These are phyloP conservation scores for Paelopatides confundens DNA, from an alignment of 53 echinoderm and acorn worm genomes.

Conservation along the genomic window DNA sequence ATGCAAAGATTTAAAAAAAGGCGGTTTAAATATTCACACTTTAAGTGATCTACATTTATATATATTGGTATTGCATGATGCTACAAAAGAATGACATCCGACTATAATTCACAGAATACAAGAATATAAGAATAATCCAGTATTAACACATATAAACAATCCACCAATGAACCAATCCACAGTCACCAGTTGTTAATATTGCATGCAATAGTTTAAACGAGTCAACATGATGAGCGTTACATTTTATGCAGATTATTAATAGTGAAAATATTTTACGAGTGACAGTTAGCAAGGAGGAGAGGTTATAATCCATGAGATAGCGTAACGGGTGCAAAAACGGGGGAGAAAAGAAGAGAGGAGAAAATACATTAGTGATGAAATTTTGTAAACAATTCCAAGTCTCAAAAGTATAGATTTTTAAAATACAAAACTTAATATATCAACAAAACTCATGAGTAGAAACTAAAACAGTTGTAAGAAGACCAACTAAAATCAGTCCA, in stretches of 20 bases:
- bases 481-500: too few species aligned
- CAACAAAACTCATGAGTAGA: too few species aligned
- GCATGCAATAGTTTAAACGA: neutral
- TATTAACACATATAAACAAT: neutral
- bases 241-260: too few species aligned
- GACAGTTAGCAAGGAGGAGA: neutral
- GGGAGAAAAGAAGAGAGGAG: slow-evolving; percentile 47
- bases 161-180: neutral
- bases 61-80: too few species aligned
- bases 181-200: neutral
- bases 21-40: too few species aligned
- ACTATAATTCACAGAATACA: neutral
- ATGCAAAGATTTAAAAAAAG: neutral
- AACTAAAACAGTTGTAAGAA: too few species aligned
- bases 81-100: neutral
- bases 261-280: neutral
- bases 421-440: too few species aligned
- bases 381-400: neutral
- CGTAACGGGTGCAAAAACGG: slow-evolving; percentile 24
- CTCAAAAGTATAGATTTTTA: too few species aligned
- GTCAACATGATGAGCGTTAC: too few species aligned
- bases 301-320: slow-evolving; percentile 18
- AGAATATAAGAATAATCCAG: neutral
- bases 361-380: neutral
- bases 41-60: too few species aligned